Evolutionary conservation across 2,888 invertebrate genomes (phyloP), one percentile per base, ranked within the genome.

Genomic region (Automeris io): DNA sequence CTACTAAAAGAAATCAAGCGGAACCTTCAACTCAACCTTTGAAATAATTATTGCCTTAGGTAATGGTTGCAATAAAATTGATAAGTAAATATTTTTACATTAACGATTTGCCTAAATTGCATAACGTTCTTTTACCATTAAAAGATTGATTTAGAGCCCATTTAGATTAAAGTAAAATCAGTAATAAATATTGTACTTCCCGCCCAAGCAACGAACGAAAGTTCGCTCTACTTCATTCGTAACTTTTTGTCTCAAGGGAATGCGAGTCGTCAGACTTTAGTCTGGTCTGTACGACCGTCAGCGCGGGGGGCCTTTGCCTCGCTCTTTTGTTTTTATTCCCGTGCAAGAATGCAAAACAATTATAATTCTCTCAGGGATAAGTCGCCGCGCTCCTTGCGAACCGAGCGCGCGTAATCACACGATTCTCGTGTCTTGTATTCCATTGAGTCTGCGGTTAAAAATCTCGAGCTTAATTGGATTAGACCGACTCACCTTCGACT

Each of bases 301-400:
- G 77, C 54, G 78, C 82, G 82, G 80, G 81, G 80, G 82, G 79
- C 76, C 75, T 60, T 59, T 58, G 54, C 57, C 60, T 66, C 62
- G 70, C 66, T 71, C 77, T 85, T 83, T 85, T 82, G 80, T 83
- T 85, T 81, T 86, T 83, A 75, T 86, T 72, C 74, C 73, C 79
- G 72, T 76, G 77, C 80, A 83, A 81, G 83, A 86, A 85, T 83
- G 85, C 85, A 85, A 85, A 85, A 82, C 83, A 86, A 85, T 86
- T 85, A 83, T 83, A 81, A 82, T 78, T 78, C 76, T 74, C 79
- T 64, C 70, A 67, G 78, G 80, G 79, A 83, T 77, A 79, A 77
- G 67, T 70, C 67, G 70, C 68, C 61, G 70, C 61, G 57, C 69
- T 74, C 68, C 70, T 69, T 70, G 70, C 66, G 72, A 77, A 77